phyloP scores from a whole-genome alignment of 2,797 vertebrate species.

The Eutrigla gurnardus region DNA sequence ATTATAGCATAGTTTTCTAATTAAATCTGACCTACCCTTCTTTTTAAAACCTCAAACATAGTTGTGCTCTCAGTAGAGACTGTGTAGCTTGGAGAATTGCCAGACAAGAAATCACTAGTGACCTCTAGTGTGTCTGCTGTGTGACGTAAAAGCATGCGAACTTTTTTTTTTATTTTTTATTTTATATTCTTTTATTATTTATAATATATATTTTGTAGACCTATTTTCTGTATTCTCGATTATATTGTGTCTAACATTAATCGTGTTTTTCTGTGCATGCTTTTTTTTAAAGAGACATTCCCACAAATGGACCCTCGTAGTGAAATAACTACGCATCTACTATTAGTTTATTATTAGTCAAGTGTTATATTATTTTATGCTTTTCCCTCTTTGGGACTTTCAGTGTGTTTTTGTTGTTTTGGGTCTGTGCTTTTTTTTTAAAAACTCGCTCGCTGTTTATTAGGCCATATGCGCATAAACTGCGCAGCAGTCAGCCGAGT shows the following conservation, averaged over 20 bases:
- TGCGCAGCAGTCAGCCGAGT: constrained; percentile 59
- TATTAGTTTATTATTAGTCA: no score
- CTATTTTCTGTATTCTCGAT: background rate
- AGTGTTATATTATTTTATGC: background rate
- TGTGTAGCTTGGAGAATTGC: background rate
- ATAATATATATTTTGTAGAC: no score
- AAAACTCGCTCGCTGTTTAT: background rate
- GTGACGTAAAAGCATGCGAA: background rate
- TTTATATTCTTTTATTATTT: background rate
- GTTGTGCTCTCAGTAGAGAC: background rate
- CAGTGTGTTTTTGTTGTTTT: background rate
- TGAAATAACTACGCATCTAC: background rate
- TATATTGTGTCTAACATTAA: background rate
- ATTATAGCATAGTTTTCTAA: background rate
- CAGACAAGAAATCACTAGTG: constrained; percentile 23
- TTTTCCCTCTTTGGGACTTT: background rate
- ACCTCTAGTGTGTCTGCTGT: constrained; percentile 45
- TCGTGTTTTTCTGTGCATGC: rapidly evolving
- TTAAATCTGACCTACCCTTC: background rate
- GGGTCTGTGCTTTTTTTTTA: background rate
- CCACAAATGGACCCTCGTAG: rapidly evolving
- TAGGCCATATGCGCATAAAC: constrained; percentile 39
- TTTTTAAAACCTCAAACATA: background rate
- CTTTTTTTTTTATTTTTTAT: background rate
- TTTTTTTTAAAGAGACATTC: background rate